A percentile compares a stretch with the other conserved stretches of the same genome.
Conservation (phyloP, 2,888 invertebrate genomes). For the Tenthredo mesomela region DNA sequence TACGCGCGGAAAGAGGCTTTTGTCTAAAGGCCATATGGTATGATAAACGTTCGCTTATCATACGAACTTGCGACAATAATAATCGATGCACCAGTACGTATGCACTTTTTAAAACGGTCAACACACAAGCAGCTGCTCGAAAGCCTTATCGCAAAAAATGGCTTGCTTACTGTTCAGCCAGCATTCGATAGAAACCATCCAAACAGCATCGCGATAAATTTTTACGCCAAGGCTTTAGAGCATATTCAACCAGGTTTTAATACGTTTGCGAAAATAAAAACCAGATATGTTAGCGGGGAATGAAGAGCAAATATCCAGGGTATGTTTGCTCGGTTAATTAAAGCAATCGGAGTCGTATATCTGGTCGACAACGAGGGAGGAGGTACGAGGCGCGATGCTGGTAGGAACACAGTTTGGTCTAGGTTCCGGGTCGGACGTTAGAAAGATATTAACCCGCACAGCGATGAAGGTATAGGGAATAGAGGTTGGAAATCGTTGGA, state of each 20-base stretch:
- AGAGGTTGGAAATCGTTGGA: background rate
- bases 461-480: background rate
- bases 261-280: slow-evolving; percentile 21
- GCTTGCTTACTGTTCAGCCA: background rate
- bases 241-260: background rate
- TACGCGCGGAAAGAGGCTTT: slow-evolving; percentile 5
- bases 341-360: slow-evolving; percentile 14
- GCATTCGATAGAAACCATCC: background rate
- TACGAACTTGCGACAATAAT: background rate
- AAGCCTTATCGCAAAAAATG: background rate
- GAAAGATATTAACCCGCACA: background rate
- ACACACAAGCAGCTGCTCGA: slow-evolving; percentile 9
- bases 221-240: background rate
- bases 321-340: slow-evolving; percentile 24
- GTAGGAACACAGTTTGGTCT: background rate
- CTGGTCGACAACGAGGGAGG: background rate
- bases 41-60: background rate
- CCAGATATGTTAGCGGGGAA: background rate
- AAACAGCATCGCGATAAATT: background rate
- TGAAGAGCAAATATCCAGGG: background rate
- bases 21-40: background rate
- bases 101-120: background rate
- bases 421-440: background rate
- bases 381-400: background rate
- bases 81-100: background rate